phyloP scores from a whole-genome alignment of 2,888 invertebrate species.

The Tachina fera region DNA sequence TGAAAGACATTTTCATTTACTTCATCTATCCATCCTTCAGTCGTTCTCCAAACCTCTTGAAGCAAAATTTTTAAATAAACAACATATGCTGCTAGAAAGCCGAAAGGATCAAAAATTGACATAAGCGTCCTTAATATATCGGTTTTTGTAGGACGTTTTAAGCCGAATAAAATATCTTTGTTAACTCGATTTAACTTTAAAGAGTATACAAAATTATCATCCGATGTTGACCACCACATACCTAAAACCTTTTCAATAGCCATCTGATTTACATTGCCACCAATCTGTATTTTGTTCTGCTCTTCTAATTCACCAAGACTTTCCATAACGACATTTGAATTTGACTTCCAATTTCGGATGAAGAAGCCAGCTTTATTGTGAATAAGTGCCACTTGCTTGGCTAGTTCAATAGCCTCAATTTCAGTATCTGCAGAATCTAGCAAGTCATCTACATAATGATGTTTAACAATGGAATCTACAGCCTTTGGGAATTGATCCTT shows the following conservation, averaged over 20 bases:
- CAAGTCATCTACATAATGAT: background rate
- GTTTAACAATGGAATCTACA: background rate
- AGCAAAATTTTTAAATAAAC: no score
- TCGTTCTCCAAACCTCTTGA: background rate
- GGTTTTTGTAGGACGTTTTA: no score
- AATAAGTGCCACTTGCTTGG: background rate
- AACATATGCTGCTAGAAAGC: no score
- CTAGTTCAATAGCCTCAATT: background rate
- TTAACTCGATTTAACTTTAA: background rate
- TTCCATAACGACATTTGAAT: background rate
- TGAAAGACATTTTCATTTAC: slow-evolving; percentile 3
- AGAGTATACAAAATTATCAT: background rate
- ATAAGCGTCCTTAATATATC: no score
- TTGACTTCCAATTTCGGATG: slow-evolving; percentile 15
- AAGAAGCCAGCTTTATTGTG: background rate
- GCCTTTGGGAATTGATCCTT: background rate
- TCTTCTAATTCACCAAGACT: background rate
- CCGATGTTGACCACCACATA: slow-evolving; percentile 11
- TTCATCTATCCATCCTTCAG: slow-evolving; percentile 5
- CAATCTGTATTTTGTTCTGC: background rate
- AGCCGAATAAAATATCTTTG: background rate
- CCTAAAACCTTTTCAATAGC: slow-evolving; percentile 7
- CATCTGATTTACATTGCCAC: background rate
- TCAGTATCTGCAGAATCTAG: background rate
- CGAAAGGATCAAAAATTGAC: no score